Percentiles rank a stretch among this genome's conserved stretches.
These are phyloP conservation scores for Eurosta solidaginis DNA, from an alignment of 1,140 invertebrate genomes.

Conservation along the genomic window DNA sequence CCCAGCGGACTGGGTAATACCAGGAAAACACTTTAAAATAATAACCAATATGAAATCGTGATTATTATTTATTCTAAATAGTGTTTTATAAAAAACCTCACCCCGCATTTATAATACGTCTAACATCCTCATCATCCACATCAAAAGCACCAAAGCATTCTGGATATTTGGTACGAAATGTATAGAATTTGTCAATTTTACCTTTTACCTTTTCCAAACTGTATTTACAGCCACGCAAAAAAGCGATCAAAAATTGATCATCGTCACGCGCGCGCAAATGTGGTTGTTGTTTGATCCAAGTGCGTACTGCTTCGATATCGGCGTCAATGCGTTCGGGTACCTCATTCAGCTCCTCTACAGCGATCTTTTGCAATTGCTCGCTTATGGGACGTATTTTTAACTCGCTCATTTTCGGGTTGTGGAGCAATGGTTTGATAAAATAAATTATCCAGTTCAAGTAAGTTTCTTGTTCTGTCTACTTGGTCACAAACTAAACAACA, in stretches of 20 bases:
- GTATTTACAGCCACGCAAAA: constrained; percentile 69
- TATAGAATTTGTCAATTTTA: constrained; percentile 63
- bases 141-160: constrained; percentile 24
- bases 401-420: not conserved
- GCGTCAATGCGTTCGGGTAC: constrained; percentile 61
- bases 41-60: not conserved
- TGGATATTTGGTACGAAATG: constrained; percentile 30
- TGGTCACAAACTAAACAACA: not conserved
- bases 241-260: constrained; percentile 65
- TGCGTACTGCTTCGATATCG: constrained; percentile 64
- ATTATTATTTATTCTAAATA: not conserved
- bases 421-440: not conserved
- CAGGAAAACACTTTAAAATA: not conserved
- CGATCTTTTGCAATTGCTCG: constrained; percentile 59
- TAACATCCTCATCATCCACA: constrained; percentile 32
- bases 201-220: constrained; percentile 67
- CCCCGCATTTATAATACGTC: constrained; percentile 62
- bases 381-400: constrained; percentile 52
- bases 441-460: no score
- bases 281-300: constrained; percentile 68
- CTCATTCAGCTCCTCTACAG: constrained; percentile 64
- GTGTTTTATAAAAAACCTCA: constrained; percentile 37
- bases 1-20: constrained; percentile 54
- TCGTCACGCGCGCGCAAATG: constrained; percentile 61
- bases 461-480: not conserved